Percentiles rank a stretch among this genome's conserved stretches.
These are phyloP conservation scores for Idaea biselata DNA, from an alignment of 2,888 invertebrate genomes.

Conservation along the genomic window DNA sequence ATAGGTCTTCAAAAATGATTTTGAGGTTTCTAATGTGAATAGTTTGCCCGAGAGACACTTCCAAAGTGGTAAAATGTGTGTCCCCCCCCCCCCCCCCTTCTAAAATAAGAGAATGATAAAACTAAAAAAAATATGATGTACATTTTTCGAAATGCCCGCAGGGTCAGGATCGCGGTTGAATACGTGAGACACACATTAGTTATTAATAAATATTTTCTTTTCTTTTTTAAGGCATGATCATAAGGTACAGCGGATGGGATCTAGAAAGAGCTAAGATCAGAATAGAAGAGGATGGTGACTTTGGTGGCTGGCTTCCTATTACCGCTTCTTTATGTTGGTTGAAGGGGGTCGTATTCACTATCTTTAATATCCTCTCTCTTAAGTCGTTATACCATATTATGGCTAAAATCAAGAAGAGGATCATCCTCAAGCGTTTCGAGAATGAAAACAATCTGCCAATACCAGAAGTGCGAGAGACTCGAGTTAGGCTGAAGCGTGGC, in stretches of 20 bases:
- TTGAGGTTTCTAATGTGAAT: no score
- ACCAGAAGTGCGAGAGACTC: conserved; percentile 40
- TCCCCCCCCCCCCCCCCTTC: no score
- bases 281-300: conserved; percentile 43
- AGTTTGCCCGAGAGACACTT: no score
- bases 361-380: conserved; percentile 51
- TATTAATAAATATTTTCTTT: not conserved
- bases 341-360: conserved; percentile 48
- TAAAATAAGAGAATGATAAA: no score
- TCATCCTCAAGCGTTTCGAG: conserved; percentile 37
- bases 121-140: no score
- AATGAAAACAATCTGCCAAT: conserved; percentile 40
- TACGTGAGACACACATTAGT: conserved; percentile 21
- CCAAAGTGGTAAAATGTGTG: no score
- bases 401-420: conserved; percentile 40
- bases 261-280: conserved; percentile 36
- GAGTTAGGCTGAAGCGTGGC: conserved; percentile 16
- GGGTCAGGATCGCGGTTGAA: no score
- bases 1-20: no score
- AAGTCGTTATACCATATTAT: conserved; percentile 36
- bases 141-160: no score
- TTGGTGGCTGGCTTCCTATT: conserved; percentile 65
- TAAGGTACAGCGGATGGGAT: conserved; percentile 64
- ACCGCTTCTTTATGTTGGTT: conserved; percentile 53
- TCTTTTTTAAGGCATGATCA: conserved; percentile 9